Percentiles rank a stretch among this genome's conserved stretches.
Evolutionary conservation across 2,888 invertebrate genomes (phyloP).

Genomic region (Dicyrtomina minuta): DNA sequence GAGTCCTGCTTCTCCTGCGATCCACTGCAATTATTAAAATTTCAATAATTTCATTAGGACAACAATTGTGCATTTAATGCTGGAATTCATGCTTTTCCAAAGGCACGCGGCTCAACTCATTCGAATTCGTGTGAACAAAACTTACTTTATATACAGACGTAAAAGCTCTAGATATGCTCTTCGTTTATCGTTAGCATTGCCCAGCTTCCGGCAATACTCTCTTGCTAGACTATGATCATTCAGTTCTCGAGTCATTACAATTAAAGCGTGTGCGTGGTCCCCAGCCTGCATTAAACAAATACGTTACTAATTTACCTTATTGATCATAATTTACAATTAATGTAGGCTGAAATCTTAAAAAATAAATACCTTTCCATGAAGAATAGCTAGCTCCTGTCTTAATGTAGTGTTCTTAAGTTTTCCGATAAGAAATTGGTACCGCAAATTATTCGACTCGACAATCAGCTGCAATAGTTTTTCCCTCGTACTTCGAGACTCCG

Average conservation of each 20-base stretch:
- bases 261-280: constrained; percentile 61
- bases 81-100: neutral
- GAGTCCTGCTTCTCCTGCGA: constrained; percentile 23
- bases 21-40: constrained; percentile 8
- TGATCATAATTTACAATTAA: no score
- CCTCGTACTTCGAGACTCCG: constrained; percentile 50
- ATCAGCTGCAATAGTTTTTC: constrained; percentile 57
- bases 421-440: constrained; percentile 59
- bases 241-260: constrained; percentile 59
- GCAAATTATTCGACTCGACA: constrained; percentile 57
- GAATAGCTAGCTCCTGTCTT: constrained; percentile 60
- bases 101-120: no score
- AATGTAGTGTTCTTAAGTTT: constrained; percentile 58
- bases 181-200: constrained; percentile 55
- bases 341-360: neutral
- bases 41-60: no score
- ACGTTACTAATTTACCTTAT: neutral
- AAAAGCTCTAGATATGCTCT: constrained; percentile 58
- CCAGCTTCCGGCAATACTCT: constrained; percentile 59
- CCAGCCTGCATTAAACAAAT: constrained; percentile 56
- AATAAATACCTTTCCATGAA: constrained; percentile 59
- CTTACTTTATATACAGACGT: constrained; percentile 58
- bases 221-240: constrained; percentile 60
- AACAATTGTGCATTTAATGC: neutral
- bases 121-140: no score